phyloP scores from a whole-genome alignment of 2,797 vertebrate species.

The Trichosurus vulpecula region DNA sequence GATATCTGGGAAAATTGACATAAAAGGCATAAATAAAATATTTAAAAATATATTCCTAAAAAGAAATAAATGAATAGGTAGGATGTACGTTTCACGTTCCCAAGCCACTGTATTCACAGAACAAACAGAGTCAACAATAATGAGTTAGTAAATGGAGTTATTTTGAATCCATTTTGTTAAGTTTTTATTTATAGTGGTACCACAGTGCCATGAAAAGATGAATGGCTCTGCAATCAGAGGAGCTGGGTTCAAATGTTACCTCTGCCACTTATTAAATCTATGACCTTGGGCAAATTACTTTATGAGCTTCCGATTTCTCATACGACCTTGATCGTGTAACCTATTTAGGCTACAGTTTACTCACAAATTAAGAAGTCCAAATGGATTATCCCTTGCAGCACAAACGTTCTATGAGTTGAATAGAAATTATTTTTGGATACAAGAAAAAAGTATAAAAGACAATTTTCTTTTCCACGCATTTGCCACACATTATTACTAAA shows the following conservation, averaged over 20 bases:
- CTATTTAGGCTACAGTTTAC: neutral
- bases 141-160: neutral
- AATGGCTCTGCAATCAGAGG: neutral
- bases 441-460: neutral
- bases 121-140: neutral
- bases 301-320: neutral
- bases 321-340: neutral
- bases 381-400: neutral
- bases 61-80: neutral
- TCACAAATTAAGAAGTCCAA: neutral
- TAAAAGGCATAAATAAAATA: neutral
- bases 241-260: neutral
- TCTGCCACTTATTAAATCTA: neutral
- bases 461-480: neutral
- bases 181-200: neutral
- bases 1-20: neutral
- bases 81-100: neutral
- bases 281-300: neutral
- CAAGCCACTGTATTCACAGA: neutral
- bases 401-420: neutral
- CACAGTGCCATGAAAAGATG: neutral
- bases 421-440: neutral
- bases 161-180: neutral
- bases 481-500: neutral
- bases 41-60: neutral